Conservation (phyloP, 1,140 invertebrate genomes). For the Lerema accius region DNA sequence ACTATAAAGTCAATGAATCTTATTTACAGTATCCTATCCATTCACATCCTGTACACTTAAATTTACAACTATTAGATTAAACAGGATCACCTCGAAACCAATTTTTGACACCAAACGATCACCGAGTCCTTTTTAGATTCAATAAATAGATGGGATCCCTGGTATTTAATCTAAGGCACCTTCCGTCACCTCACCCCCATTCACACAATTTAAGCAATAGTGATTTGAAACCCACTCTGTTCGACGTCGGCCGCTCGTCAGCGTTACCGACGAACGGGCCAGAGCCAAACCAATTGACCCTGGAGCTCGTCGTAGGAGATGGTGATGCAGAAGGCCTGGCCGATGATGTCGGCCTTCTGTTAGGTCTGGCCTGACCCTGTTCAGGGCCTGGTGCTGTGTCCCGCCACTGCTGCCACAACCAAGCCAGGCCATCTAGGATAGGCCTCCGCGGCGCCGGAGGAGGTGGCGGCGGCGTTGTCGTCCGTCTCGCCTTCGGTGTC, state of each 20-base stretch:
- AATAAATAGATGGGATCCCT: conserved; percentile 18
- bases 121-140: conserved; percentile 5
- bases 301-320: conserved; percentile 60
- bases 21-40: conserved; percentile 37
- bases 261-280: conserved; percentile 80
- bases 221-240: conserved; percentile 77
- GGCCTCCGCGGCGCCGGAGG: conserved; percentile 72
- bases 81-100: conserved; percentile 47
- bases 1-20: conserved; percentile 19
- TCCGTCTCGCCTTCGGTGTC: conserved; percentile 75
- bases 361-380: conserved; percentile 43
- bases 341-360: conserved; percentile 49
- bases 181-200: conserved; percentile 70
- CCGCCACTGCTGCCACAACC: conserved; percentile 82
- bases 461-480: conserved; percentile 64
- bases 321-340: conserved; percentile 48
- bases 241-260: conserved; percentile 61
- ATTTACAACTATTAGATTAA: conserved; percentile 59
- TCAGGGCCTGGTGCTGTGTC: conserved; percentile 68
- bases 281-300: conserved; percentile 79
- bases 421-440: conserved; percentile 77
- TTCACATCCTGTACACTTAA: conserved; percentile 21
- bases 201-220: conserved; percentile 75
- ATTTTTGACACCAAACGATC: background rate
- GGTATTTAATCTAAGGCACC: conserved; percentile 65